Evolutionary conservation across 2,113 vertebrate species (phyloP).

Genomic region (Nesogale talazaci): DNA sequence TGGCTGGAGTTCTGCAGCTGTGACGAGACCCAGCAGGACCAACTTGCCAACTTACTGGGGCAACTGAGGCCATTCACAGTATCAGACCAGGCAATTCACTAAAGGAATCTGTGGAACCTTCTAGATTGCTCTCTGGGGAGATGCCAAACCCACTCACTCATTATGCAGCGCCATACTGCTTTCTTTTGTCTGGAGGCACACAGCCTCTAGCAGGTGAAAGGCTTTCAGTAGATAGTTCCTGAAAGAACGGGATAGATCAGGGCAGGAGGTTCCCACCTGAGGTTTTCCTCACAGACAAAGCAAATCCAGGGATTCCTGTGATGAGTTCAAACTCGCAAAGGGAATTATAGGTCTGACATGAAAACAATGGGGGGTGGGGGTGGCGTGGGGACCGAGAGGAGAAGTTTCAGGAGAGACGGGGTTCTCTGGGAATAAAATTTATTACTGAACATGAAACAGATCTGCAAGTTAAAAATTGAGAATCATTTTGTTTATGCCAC

Average conservation of each 20-base stretch:
- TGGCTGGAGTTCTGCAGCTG: not conserved
- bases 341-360: not conserved
- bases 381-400: not conserved
- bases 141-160: not conserved
- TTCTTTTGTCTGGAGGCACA: not conserved
- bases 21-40: no score
- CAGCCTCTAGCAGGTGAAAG: not conserved
- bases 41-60: no score
- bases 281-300: not conserved
- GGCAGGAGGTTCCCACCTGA: not conserved
- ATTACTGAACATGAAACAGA: constrained; percentile 65
- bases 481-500: constrained; percentile 77
- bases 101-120: not conserved
- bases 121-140: not conserved
- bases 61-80: not conserved
- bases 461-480: constrained; percentile 69
- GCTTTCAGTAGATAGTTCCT: not conserved
- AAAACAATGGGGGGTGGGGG: not conserved
- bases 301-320: not conserved
- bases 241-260: not conserved
- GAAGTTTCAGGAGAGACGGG: constrained; percentile 17
- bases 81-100: not conserved
- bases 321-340: not conserved
- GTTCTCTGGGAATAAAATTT: constrained; percentile 49
- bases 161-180: accelerated